These are phyloP conservation scores for Xylophagus ater DNA, from an alignment of 2,888 invertebrate genomes.

Conservation along the genomic window DNA sequence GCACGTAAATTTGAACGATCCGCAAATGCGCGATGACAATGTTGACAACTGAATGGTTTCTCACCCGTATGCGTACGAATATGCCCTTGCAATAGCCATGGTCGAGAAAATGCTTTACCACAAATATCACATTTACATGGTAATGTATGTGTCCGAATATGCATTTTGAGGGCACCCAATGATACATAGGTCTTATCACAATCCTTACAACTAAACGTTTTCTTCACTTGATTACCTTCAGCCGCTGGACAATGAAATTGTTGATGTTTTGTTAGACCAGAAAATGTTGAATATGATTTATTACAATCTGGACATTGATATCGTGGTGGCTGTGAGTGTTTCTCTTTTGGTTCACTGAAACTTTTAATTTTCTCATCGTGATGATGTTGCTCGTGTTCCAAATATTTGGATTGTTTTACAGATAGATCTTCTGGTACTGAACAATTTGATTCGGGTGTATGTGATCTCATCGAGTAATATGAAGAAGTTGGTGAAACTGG, in stretches of 20 bases:
- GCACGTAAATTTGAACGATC: constrained; percentile 93
- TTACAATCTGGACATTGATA: constrained; percentile 90
- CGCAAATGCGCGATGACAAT: constrained; percentile 92
- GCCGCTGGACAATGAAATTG: constrained; percentile 92
- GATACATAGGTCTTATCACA: constrained; percentile 95
- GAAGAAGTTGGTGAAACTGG: constrained; percentile 38
- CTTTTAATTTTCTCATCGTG: constrained; percentile 11
- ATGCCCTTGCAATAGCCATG: constrained; percentile 96
- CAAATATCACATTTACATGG: constrained; percentile 95
- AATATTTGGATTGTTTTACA: constrained; percentile 34
- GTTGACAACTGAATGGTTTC: constrained; percentile 92
- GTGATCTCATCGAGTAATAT: constrained; percentile 36
- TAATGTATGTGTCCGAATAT: constrained; percentile 93
- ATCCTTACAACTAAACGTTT: constrained; percentile 90
- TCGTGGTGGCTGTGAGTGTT: constrained; percentile 43
- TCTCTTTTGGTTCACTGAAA: constrained; percentile 28
- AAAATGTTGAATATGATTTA: constrained; percentile 92
- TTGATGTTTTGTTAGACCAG: constrained; percentile 91
- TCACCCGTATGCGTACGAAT: constrained; percentile 97
- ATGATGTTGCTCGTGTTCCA: too few species aligned
- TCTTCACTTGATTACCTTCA: constrained; percentile 72
- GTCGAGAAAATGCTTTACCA: constrained; percentile 93
- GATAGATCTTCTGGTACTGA: constrained; percentile 38
- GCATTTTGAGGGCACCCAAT: constrained; percentile 95
- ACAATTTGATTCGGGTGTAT: constrained; percentile 36